Percentiles rank a stretch among this genome's conserved stretches.
Conservation (phyloP, 1,140 invertebrate species). For the Temnothorax longispinosus region DNA sequence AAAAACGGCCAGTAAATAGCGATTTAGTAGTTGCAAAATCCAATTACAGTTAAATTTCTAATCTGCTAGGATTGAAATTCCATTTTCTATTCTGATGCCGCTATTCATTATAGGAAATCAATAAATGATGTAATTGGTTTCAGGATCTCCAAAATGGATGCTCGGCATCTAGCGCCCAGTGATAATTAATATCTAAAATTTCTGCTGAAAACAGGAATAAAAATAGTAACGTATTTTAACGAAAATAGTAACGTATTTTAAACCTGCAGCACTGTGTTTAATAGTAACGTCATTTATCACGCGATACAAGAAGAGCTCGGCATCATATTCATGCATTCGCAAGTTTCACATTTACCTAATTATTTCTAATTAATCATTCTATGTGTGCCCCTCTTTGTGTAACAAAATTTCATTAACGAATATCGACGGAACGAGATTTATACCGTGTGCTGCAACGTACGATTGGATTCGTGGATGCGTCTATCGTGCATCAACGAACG, state of each 20-base stretch:
- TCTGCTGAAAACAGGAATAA: background rate
- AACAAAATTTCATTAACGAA: constrained; percentile 48
- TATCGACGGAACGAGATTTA: constrained; percentile 48
- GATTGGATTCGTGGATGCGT: constrained; percentile 30
- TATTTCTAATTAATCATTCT: background rate
- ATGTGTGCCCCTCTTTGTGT: constrained; percentile 1
- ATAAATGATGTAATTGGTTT: constrained; percentile 11
- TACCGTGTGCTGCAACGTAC: background rate
- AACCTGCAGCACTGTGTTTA: background rate
- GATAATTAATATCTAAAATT: background rate
- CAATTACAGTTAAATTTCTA: constrained; percentile 1
- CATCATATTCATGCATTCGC: background rate
- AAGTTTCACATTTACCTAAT: constrained; percentile 20
- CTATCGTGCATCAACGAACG: constrained; percentile 43
- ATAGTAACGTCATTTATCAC: background rate
- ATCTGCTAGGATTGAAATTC: constrained; percentile 1
- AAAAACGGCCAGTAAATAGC: background rate
- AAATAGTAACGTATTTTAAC: background rate
- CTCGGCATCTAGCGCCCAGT: background rate
- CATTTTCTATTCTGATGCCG: background rate
- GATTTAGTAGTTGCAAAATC: background rate
- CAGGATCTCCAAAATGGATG: background rate
- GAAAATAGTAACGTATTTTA: background rate
- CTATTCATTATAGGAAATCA: background rate
- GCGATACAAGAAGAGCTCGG: no score